Percentiles rank a stretch among this genome's conserved stretches.
Conservation (phyloP, 2,797 vertebrate species). For the Masticophis lateralis region DNA sequence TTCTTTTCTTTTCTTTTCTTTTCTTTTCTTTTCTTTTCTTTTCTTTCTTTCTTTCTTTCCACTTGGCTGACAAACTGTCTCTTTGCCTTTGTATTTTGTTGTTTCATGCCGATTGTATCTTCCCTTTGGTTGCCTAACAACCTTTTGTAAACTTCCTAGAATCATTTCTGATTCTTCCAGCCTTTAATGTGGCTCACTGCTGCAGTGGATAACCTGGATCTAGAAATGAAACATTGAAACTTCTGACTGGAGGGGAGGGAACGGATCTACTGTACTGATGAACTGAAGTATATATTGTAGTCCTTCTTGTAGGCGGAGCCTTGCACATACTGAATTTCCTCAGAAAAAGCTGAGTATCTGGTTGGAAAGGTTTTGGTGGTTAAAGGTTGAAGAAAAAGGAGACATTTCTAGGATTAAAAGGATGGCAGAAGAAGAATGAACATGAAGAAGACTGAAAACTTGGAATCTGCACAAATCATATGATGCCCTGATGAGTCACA, state of each 20-base stretch:
- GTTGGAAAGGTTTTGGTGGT: not conserved
- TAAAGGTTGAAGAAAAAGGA: not conserved
- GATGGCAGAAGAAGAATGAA: not conserved
- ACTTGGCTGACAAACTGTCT: conserved; percentile 12
- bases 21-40: not conserved
- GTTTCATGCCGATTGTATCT: conserved; percentile 60
- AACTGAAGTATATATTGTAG: not conserved
- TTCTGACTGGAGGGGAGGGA: not conserved
- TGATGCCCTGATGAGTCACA: not conserved
- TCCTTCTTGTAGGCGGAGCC: rapidly evolving
- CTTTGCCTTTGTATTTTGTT: conserved; percentile 45
- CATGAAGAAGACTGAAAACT: not conserved
- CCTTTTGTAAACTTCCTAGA: conserved; percentile 48
- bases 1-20: not conserved
- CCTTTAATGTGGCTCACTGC: conserved; percentile 14
- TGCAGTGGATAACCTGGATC: conserved; percentile 23
- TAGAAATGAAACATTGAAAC: conserved; percentile 34
- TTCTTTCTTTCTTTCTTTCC: conserved; percentile 32
- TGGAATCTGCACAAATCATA: not conserved
- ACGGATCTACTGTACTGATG: not conserved
- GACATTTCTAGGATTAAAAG: not conserved
- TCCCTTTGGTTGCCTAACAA: conserved; percentile 55
- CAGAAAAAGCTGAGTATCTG: not conserved
- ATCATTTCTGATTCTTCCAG: conserved; percentile 48
- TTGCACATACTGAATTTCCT: not conserved